These are phyloP conservation scores for Agonum fuliginosum DNA, from an alignment of 2,888 invertebrate genomes.

Conservation along the genomic window DNA sequence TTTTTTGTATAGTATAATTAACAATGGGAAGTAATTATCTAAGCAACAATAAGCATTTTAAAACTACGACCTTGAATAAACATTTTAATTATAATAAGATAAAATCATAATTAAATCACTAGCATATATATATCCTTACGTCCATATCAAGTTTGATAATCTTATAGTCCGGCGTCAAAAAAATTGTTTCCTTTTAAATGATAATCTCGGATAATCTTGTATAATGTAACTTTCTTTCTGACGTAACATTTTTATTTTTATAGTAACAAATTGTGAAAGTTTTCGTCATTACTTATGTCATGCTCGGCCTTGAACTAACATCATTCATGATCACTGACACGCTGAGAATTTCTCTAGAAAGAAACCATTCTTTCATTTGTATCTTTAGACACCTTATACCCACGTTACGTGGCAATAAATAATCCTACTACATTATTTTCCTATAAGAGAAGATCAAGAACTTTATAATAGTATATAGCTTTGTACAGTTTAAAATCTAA, in stretches of 20 bases:
- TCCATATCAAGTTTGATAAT: constrained; percentile 19
- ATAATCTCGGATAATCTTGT: background rate
- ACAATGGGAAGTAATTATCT: constrained; percentile 41
- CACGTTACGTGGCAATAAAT: background rate
- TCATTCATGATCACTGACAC: constrained; percentile 25
- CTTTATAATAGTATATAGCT: no score
- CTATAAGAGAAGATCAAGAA: no score
- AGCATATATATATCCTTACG: constrained; percentile 3
- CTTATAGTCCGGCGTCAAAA: constrained; percentile 10
- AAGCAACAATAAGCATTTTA: constrained; percentile 42
- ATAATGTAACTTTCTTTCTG: constrained; percentile 4
- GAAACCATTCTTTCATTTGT: background rate
- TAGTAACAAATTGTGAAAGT: constrained; percentile 31
- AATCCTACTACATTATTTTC: no score
- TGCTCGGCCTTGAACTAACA: constrained; percentile 38
- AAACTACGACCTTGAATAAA: constrained; percentile 27
- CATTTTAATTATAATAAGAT: constrained; percentile 18
- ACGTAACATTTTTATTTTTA: constrained; percentile 37
- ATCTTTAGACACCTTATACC: background rate
- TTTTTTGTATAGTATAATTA: constrained; percentile 19
- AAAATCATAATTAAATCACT: constrained; percentile 37
- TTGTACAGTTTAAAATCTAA: no score
- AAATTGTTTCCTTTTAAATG: constrained; percentile 27
- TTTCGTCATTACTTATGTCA: constrained; percentile 41
- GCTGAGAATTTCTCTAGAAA: constrained; percentile 26